Evolutionary conservation across 2,888 invertebrate species (phyloP).

Genomic region (Parascotia fuliginaria): DNA sequence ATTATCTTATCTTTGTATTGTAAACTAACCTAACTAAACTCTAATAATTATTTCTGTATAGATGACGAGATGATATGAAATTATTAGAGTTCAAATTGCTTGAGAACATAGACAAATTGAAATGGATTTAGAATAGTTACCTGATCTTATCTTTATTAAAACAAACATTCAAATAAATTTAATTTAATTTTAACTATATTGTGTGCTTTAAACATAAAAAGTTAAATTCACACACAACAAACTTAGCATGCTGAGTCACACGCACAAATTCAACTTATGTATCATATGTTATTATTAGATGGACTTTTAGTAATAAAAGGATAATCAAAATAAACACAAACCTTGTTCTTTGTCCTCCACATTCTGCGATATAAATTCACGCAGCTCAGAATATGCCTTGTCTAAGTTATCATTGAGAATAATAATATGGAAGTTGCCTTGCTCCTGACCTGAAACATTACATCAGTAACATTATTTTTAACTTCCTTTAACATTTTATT

Average conservation of each 20-base stretch:
- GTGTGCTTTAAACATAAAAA: no score
- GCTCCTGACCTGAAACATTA: slow-evolving; percentile 70
- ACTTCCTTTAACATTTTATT: slow-evolving; percentile 2
- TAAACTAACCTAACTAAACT: no score
- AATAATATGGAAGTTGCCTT: slow-evolving; percentile 93
- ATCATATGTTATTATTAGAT: slow-evolving; percentile 9
- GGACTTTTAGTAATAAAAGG: not conserved
- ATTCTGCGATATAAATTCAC: slow-evolving; percentile 88
- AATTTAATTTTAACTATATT: no score
- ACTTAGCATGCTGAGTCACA: slow-evolving; percentile 20
- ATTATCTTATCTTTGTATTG: no score
- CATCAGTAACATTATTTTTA: slow-evolving; percentile 23
- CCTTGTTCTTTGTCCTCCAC: slow-evolving; percentile 84
- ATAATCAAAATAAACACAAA: slow-evolving; percentile 35
- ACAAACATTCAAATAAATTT: no score
- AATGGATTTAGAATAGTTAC: no score
- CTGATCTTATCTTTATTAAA: no score
- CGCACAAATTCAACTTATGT: slow-evolving; percentile 9
- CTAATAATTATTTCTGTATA: no score
- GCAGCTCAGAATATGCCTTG: slow-evolving; percentile 91
- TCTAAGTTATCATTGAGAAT: slow-evolving; percentile 94
- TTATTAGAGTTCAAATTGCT: no score
- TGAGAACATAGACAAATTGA: no score
- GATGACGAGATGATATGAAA: no score
- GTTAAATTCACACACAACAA: slow-evolving; percentile 5